These are phyloP conservation scores for Pseudoips prasinana DNA, from an alignment of 2,888 invertebrate species.

Conservation along the genomic window DNA sequence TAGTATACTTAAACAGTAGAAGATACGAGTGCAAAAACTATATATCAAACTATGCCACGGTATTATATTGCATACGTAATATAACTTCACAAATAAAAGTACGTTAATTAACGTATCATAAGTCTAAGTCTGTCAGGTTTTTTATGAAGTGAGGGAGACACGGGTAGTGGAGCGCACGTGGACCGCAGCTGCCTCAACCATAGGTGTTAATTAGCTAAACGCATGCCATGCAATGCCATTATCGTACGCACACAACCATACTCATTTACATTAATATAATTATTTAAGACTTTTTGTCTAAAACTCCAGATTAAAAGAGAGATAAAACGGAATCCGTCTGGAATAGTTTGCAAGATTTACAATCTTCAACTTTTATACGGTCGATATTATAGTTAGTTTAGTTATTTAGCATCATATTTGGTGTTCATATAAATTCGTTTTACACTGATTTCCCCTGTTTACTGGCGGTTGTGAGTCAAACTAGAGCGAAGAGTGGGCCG, in stretches of 20 bases:
- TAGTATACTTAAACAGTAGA: too few relatives aligned
- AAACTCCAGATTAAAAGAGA: too few relatives aligned
- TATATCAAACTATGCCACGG: too few relatives aligned
- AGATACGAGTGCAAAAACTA: too few relatives aligned
- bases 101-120: too few relatives aligned
- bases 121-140: too few relatives aligned
- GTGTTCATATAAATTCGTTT: slow-evolving; percentile 69
- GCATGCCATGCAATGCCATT: slow-evolving; percentile 66
- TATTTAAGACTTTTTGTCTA: slow-evolving; percentile 7
- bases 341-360: too few relatives aligned
- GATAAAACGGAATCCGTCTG: too few relatives aligned
- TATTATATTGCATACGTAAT: too few relatives aligned
- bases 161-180: slow-evolving; percentile 46
- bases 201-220: slow-evolving; percentile 68
- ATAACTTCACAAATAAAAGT: too few relatives aligned
- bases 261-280: neutral
- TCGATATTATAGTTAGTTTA: neutral
- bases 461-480: slow-evolving; percentile 73
- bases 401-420: slow-evolving; percentile 49
- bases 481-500: slow-evolving; percentile 74
- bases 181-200: slow-evolving; percentile 62
- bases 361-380: too few relatives aligned
- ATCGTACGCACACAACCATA: slow-evolving; percentile 28
- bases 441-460: slow-evolving; percentile 78
- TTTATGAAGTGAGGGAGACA: too few relatives aligned